Evolutionary conservation across 2,113 vertebrate genomes (phyloP), one percentile per base, ranked within the genome.

Genomic region (Acrocephalus kingi): DNA sequence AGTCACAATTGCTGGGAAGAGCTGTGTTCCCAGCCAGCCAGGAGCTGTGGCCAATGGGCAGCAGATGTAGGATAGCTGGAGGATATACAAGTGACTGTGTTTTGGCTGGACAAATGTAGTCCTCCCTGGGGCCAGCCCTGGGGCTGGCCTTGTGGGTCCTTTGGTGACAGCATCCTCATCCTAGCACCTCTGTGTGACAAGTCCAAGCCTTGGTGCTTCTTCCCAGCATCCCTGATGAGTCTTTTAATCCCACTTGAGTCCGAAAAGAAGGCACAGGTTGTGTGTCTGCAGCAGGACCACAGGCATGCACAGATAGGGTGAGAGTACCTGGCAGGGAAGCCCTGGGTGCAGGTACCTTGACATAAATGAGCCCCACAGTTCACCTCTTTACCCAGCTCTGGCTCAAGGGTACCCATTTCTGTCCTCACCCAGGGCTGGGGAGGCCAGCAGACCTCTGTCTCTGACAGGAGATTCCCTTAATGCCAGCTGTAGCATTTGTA

Each of bases 401-500:
- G 31, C 30, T 55, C 56, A 39, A 64, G 71, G 30, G 22, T 30
- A 59, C 23, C 19, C 62, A 62, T 31, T 69, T 78, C 55, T 74
- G 39, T 31, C 27, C 33, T 27, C 30, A 52, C 23, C 21, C 37
- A 33, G 25, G 48, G 86, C n/a, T 78, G 52, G 16, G 11, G 11
- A 4, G 13, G 27, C 1, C 54, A 64, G 37, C 54, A 83, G 67
- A 73, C 82, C 58, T 75, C 45, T 54, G 31, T 12, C 58, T 89
- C 37, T 21, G 16, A n/a, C n/a, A 63, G 72, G 83, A 96, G 93
- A 63, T 92, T 96, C 80, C 91, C 61, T 86, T 49, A 52, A 37
- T 89, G 80, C 59, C 93, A 75, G 89, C 80, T 90, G 80, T 67
- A 87, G 76, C 86, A 48, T 94, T 92, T 9, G 52, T 90, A 68